A percentile compares a stretch with the other conserved stretches of the same genome.
Evolutionary conservation across 2,888 invertebrate species (phyloP).

Genomic region (Leptinotarsa rubiginosa): DNA sequence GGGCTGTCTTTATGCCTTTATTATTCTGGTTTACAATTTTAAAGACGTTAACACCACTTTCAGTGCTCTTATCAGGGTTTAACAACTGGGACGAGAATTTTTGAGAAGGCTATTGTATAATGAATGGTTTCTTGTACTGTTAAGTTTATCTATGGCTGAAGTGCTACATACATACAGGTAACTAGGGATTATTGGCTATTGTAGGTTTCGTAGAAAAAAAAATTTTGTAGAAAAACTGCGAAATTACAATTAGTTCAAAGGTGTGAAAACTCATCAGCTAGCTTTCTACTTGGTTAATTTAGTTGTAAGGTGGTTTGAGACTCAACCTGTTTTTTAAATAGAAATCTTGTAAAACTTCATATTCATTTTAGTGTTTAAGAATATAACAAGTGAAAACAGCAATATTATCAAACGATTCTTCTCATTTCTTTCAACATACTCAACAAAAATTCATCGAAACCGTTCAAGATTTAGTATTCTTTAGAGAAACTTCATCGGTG

Average conservation of each 20-base stretch:
- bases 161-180: constrained; percentile 4
- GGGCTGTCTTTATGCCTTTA: constrained; percentile 8
- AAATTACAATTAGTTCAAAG: neutral
- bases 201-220: no score
- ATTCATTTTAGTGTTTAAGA: no score
- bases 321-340: neutral
- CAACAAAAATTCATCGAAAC: no score
- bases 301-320: no score
- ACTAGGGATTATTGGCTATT: neutral
- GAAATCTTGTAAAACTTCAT: neutral
- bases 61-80: neutral
- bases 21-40: constrained; percentile 8
- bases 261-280: neutral
- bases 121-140: neutral
- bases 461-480: no score
- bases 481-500: no score
- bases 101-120: neutral
- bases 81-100: neutral
- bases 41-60: constrained; percentile 16
- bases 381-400: no score
- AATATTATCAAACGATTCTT: no score
- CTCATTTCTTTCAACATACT: no score
- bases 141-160: neutral
- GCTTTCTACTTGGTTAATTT: neutral
- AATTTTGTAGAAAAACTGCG: no score